Conservation (phyloP, 2,113 vertebrate species). For the Trachemys scripta region DNA sequence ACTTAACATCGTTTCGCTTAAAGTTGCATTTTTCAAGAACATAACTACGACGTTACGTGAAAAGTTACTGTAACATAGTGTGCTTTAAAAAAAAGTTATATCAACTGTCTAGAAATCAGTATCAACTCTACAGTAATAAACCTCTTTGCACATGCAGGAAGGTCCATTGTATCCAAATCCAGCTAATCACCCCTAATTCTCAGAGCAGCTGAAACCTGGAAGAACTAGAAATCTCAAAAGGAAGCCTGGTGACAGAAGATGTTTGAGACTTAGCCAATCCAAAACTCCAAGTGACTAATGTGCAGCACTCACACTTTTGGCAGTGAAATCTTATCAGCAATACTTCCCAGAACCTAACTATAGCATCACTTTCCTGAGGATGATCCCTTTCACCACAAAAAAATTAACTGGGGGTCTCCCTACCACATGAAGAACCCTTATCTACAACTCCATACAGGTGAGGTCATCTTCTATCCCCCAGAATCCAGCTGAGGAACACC, state of each 20-base stretch:
- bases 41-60: no score
- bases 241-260: background rate
- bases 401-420: background rate
- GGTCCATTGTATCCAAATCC: background rate
- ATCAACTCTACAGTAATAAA: background rate
- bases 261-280: background rate
- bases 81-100: background rate
- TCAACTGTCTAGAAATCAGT: background rate
- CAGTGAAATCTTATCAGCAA: background rate
- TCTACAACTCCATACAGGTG: background rate
- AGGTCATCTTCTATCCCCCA: background rate
- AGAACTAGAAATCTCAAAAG: background rate
- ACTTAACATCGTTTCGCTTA: no score
- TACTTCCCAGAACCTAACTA: rapidly evolving
- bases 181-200: background rate
- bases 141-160: background rate
- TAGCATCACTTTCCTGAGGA: background rate
- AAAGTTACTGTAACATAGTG: no score
- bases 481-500: background rate
- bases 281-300: background rate
- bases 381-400: no score
- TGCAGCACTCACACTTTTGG: rapidly evolving
- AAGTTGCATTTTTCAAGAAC: no score
- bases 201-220: background rate
- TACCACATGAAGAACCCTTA: background rate